A percentile compares a stretch with the other conserved stretches of the same genome.
Conservation (phyloP, 1,140 invertebrate species). For the Dufourea novaeangliae region DNA sequence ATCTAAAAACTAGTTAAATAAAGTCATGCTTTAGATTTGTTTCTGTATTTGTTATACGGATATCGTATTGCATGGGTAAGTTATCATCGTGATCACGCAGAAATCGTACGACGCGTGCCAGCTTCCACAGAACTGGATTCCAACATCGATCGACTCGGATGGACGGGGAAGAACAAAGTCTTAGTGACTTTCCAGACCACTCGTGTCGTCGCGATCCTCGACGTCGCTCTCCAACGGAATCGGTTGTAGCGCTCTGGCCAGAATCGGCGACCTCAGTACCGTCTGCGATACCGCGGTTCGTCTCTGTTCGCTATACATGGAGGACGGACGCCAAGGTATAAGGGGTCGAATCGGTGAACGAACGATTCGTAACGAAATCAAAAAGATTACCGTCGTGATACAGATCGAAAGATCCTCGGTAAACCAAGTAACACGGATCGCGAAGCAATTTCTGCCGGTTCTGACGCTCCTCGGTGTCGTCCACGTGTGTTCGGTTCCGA, state of each 20-base stretch:
- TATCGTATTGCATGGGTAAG: no score
- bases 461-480: no score
- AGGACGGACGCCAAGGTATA: no score
- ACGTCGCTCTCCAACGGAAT: not conserved
- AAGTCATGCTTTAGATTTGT: no score
- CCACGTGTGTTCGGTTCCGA: not conserved
- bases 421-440: not conserved
- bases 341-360: no score
- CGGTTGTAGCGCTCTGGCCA: conserved; percentile 17
- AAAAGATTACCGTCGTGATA: not conserved
- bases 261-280: conserved; percentile 20
- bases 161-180: conserved; percentile 16
- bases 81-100: no score
- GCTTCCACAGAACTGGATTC: not conserved
- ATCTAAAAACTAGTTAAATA: no score
- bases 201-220: conserved; percentile 2
- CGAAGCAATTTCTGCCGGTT: not conserved
- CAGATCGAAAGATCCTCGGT: not conserved
- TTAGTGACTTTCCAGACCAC: not conserved
- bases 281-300: not conserved
- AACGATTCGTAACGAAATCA: not conserved
- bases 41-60: no score
- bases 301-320: not conserved
- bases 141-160: not conserved
- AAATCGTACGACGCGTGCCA: no score